phyloP scores from a whole-genome alignment of 2,888 invertebrate species.

The Scrobipalpa atriplicella region DNA sequence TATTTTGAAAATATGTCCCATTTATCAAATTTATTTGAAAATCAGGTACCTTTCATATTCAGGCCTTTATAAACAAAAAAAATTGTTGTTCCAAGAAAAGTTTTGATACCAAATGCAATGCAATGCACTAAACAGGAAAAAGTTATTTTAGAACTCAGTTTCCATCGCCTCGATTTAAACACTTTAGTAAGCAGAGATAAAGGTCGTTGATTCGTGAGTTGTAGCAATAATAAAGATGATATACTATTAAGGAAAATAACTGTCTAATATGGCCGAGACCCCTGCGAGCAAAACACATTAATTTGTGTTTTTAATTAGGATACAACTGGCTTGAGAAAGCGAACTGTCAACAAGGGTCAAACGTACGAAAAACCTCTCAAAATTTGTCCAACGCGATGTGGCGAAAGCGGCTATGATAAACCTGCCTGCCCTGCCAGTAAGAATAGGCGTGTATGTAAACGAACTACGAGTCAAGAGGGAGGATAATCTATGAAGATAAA shows the following conservation, averaged over 20 bases:
- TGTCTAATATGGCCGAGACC: constrained; percentile 1
- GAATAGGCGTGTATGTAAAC: no score
- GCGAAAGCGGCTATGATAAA: no score
- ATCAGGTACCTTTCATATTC: no score
- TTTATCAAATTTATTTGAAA: no score
- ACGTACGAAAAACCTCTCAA: no score
- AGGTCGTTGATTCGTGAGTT: constrained; percentile 5
- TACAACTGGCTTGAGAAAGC: background rate
- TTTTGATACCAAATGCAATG: background rate
- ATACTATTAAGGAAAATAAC: constrained; percentile 11
- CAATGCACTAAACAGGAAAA: background rate
- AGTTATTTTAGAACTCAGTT: background rate
- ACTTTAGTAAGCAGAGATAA: background rate
- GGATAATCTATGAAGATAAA: background rate
- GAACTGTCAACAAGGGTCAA: no score
- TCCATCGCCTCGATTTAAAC: background rate
- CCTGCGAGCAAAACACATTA: constrained; percentile 8
- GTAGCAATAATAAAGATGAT: constrained; percentile 1
- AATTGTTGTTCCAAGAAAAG: no score
- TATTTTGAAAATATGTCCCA: no score
- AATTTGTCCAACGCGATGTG: no score
- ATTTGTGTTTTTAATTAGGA: background rate
- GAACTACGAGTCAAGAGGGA: background rate
- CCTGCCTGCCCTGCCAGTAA: no score
- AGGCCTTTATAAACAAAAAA: no score